A percentile compares a stretch with the other conserved stretches of the same genome.
Conservation (phyloP, 2,113 vertebrate species). For the Silurus asotus region DNA sequence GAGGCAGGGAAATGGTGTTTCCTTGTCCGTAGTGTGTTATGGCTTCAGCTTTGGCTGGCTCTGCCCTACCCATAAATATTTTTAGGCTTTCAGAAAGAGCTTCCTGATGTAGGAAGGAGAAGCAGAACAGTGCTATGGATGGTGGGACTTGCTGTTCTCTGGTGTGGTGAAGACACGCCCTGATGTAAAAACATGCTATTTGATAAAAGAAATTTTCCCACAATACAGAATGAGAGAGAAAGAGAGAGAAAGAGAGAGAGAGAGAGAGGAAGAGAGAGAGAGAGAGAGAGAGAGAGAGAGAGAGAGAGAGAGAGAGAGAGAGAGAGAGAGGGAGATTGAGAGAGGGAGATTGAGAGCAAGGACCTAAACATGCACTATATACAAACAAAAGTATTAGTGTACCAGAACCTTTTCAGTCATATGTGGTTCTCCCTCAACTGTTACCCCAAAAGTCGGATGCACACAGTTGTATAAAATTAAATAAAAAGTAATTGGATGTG, state of each 20-base stretch:
- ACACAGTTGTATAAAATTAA: too few relatives aligned
- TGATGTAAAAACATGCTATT: conserved; percentile 4
- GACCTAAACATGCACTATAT: not conserved
- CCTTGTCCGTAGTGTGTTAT: conserved; percentile 55
- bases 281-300: not conserved
- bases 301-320: not conserved
- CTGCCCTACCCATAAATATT: conserved; percentile 65
- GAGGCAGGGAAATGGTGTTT: conserved; percentile 41
- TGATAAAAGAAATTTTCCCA: not conserved
- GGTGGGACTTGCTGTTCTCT: conserved; percentile 23
- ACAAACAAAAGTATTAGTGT: too few relatives aligned
- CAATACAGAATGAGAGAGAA: not conserved
- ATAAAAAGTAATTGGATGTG: too few relatives aligned
- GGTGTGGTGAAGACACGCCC: conserved; percentile 34
- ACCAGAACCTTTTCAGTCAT: too few relatives aligned
- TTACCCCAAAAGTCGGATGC: too few relatives aligned
- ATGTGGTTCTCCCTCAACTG: too few relatives aligned
- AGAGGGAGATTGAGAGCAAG: not conserved
- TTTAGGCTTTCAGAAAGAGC: conserved; percentile 65
- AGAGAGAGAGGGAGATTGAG: not conserved
- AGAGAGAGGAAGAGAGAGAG: not conserved
- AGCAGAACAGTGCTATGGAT: conserved; percentile 5
- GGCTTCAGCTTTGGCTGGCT: conserved; percentile 61
- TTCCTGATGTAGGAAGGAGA: conserved; percentile 62
- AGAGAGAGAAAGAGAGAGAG: not conserved